Conservation (phyloP, 2,113 vertebrate genomes). For the Leptobrachium leishanense region DNA sequence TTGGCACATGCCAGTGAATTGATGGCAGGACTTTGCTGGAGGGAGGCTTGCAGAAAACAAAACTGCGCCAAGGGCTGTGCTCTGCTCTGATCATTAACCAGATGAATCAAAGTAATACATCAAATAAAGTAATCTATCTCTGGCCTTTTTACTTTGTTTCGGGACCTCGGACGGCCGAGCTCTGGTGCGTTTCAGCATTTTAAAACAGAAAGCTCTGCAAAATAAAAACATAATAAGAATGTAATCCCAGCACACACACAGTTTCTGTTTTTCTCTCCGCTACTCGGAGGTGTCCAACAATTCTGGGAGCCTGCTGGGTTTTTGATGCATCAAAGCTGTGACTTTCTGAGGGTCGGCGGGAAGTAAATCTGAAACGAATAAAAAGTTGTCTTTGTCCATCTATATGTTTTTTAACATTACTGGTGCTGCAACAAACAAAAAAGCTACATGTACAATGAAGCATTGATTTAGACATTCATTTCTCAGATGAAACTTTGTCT, state of each 20-base stretch:
- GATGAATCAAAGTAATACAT: conserved; percentile 72
- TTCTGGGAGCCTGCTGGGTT: conserved; percentile 8
- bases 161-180: conserved; percentile 3
- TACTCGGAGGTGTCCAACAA: conserved; percentile 5
- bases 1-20: conserved; percentile 82
- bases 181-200: conserved; percentile 1
- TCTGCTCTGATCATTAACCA: conserved; percentile 75
- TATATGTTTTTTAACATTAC: too few relatives aligned
- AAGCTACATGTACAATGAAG: too few relatives aligned
- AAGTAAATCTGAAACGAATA: background rate
- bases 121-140: conserved; percentile 72
- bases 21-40: conserved; percentile 75
- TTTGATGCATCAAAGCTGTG: conserved; percentile 32
- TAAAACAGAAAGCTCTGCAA: conserved; percentile 17
- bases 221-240: conserved; percentile 16
- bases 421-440: too few relatives aligned
- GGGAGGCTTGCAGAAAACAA: conserved; percentile 72
- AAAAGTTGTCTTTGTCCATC: too few relatives aligned
- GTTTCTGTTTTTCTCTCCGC: background rate
- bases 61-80: conserved; percentile 69
- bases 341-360: conserved; percentile 6
- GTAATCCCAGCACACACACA: conserved; percentile 15
- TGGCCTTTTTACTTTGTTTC: conserved; percentile 42
- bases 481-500: too few relatives aligned
- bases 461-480: too few relatives aligned